Evolutionary conservation across 2,113 vertebrate genomes (phyloP).

Genomic region (Okapia johnstoni): DNA sequence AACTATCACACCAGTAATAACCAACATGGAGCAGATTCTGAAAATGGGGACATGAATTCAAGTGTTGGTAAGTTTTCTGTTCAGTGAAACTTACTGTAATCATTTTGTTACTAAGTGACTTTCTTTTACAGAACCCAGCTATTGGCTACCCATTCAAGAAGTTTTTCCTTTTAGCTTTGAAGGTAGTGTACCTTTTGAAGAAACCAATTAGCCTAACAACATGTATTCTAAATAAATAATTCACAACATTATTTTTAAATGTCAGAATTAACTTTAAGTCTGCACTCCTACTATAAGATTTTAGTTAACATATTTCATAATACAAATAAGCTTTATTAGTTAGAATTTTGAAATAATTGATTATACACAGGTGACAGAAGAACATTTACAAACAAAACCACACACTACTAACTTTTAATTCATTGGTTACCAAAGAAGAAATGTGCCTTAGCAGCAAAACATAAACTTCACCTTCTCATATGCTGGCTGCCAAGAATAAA

Average conservation of each 20-base stretch:
- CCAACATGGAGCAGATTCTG: conserved; percentile 93
- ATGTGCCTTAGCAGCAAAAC: conserved; percentile 67
- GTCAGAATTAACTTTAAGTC: conserved; percentile 41
- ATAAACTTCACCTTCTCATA: conserved; percentile 51
- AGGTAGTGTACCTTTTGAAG: conserved; percentile 21
- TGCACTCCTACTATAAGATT: conserved; percentile 38
- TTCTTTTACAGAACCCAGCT: background rate
- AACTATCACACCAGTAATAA: conserved; percentile 95
- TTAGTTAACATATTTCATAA: conserved; percentile 62
- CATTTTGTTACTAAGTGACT: background rate
- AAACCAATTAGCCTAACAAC: background rate
- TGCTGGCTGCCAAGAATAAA: conserved; percentile 49
- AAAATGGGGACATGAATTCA: conserved; percentile 97
- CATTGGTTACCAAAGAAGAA: conserved; percentile 67
- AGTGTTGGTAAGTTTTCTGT: conserved; percentile 89
- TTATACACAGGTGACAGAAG: conserved; percentile 66
- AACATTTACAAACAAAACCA: conserved; percentile 61
- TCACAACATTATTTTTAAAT: background rate
- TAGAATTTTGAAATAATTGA: conserved; percentile 66
- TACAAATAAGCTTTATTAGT: conserved; percentile 67
- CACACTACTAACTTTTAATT: conserved; percentile 56
- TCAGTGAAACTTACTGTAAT: background rate
- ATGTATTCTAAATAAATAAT: background rate
- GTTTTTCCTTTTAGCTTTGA: background rate
- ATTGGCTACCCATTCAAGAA: background rate